A percentile compares a stretch with the other conserved stretches of the same genome.
phyloP scores from a whole-genome alignment of 1,140 invertebrate species.

The Calephelis nemesis region DNA sequence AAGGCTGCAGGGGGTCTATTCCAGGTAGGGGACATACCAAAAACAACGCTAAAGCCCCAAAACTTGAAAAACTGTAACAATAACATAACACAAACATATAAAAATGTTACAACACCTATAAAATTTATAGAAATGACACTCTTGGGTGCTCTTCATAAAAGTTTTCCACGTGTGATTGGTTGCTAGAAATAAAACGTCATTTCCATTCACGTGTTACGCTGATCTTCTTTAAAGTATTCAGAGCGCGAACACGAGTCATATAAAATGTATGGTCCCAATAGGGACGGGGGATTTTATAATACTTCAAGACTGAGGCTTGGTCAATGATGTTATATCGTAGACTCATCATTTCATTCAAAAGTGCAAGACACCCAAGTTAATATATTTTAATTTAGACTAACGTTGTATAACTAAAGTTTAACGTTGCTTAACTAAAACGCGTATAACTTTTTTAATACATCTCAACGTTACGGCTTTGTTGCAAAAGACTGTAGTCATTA shows the following conservation, averaged over 20 bases:
- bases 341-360: too few species aligned
- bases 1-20: too few species aligned
- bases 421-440: too few species aligned
- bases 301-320: constrained; percentile 8
- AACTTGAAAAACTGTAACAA: not conserved
- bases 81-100: not conserved
- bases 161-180: constrained; percentile 10
- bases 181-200: constrained; percentile 14
- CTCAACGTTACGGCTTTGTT: too few species aligned
- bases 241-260: constrained; percentile 15
- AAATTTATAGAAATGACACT: not conserved
- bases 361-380: too few species aligned
- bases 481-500: too few species aligned
- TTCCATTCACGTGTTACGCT: constrained; percentile 10
- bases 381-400: too few species aligned
- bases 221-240: constrained; percentile 16
- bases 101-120: constrained; percentile 2
- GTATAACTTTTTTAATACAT: too few species aligned
- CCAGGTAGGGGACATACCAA: too few species aligned
- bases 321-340: too few species aligned
- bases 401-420: too few species aligned
- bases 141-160: constrained; percentile 9
- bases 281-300: constrained; percentile 16
- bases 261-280: constrained; percentile 15
- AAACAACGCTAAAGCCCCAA: too few species aligned